Evolutionary conservation across 1,140 invertebrate species (phyloP).

Genomic region (Aradophagus sp.): DNA sequence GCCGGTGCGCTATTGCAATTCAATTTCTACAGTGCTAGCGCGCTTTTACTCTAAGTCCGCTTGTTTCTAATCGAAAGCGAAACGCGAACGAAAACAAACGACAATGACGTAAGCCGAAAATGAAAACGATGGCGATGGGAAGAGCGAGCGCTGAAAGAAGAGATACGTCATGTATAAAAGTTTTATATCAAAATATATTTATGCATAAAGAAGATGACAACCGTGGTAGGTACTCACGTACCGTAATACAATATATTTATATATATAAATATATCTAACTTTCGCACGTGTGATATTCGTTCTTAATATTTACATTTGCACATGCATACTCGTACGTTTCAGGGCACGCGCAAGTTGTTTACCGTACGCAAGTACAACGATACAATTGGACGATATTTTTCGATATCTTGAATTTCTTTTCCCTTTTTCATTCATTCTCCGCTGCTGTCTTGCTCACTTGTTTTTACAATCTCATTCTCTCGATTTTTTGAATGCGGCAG

Average conservation of each 20-base stretch:
- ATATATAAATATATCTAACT: conserved; percentile 26
- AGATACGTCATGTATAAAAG: conserved; percentile 46
- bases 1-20: conserved; percentile 35
- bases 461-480: no score
- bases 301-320: conserved; percentile 52
- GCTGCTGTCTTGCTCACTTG: no score
- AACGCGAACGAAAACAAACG: neutral
- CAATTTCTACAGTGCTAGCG: conserved; percentile 27
- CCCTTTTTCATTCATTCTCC: no score
- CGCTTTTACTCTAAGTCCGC: conserved; percentile 34
- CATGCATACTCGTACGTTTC: conserved; percentile 38
- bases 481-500: conserved; percentile 1
- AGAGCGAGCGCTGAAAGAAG: conserved; percentile 32
- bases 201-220: conserved; percentile 75
- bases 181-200: conserved; percentile 77
- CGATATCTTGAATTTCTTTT: no score
- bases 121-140: conserved; percentile 12
- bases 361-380: conserved; percentile 7
- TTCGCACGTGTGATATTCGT: conserved; percentile 47
- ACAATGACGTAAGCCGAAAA: neutral
- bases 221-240: conserved; percentile 72
- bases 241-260: conserved; percentile 62
- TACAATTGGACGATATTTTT: no score
- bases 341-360: conserved; percentile 24
- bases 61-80: conserved; percentile 17